Evolutionary conservation across 2,797 vertebrate species (phyloP).

Genomic region (Neoniphon sammara): DNA sequence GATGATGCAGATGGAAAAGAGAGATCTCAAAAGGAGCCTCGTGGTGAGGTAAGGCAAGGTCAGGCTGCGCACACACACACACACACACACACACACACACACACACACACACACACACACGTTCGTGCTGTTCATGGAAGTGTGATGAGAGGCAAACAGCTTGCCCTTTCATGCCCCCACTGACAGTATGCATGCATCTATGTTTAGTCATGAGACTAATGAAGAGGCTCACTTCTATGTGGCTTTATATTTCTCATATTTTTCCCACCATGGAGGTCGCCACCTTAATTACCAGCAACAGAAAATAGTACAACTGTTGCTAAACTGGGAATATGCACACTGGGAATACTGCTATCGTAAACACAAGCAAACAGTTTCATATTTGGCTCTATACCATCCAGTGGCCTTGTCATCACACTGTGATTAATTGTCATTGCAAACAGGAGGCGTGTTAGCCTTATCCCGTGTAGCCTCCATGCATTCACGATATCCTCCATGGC

Average conservation of each 20-base stretch:
- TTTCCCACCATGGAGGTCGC: constrained; percentile 11
- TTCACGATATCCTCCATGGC: constrained; percentile 17
- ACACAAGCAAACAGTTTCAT: not conserved
- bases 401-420: constrained; percentile 11
- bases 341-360: not conserved
- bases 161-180: constrained; percentile 40
- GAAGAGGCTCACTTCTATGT: constrained; percentile 25
- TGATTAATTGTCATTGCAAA: constrained; percentile 20
- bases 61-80: constrained; percentile 11
- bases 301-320: constrained; percentile 7
- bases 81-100: not conserved
- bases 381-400: constrained; percentile 8
- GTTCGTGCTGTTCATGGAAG: constrained; percentile 23
- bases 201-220: constrained; percentile 53
- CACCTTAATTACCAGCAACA: constrained; percentile 1
- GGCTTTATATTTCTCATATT: constrained; percentile 35
- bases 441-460: constrained; percentile 28
- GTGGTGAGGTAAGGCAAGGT: constrained; percentile 13
- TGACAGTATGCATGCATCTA: constrained; percentile 40
- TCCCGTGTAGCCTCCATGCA: not conserved
- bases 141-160: constrained; percentile 32
- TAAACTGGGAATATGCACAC: not conserved
- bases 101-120: not conserved
- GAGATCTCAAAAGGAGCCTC: constrained; percentile 13
- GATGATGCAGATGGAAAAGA: not conserved